phyloP scores from a whole-genome alignment of 2,888 invertebrate species.

The Anticlea derivata region DNA sequence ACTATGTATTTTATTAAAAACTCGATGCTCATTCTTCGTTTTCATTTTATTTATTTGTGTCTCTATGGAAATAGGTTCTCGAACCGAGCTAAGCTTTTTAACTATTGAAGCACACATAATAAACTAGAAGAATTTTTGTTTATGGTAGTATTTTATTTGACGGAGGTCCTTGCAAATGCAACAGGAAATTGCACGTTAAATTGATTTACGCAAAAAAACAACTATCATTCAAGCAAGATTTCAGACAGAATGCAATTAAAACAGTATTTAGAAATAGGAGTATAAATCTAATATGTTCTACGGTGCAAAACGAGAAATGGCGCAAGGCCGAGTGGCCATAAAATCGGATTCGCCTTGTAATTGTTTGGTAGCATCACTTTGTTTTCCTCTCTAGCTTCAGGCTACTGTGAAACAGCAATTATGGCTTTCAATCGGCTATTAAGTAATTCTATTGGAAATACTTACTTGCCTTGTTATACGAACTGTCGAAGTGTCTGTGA shows the following conservation, averaged over 20 bases:
- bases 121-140: no score
- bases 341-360: constrained; percentile 54
- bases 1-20: no score
- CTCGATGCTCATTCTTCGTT: no score
- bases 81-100: no score
- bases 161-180: constrained; percentile 27
- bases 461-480: not conserved
- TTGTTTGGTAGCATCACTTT: constrained; percentile 42
- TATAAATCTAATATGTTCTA: constrained; percentile 30
- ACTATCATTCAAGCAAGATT: constrained; percentile 31
- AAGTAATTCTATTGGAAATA: no score
- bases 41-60: no score
- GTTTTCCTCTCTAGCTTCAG: constrained; percentile 20
- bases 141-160: constrained; percentile 13
- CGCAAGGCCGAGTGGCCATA: constrained; percentile 53
- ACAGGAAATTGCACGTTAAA: constrained; percentile 31
- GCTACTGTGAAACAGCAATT: constrained; percentile 15
- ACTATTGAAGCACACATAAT: no score
- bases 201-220: constrained; percentile 37
- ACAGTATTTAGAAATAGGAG: constrained; percentile 10
- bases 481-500: no score
- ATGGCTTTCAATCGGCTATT: not conserved
- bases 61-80: no score
- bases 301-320: constrained; percentile 45
- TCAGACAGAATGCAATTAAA: constrained; percentile 34